These are phyloP conservation scores for Dascyllus trimaculatus DNA, from an alignment of 2,113 vertebrate genomes.

Conservation along the genomic window DNA sequence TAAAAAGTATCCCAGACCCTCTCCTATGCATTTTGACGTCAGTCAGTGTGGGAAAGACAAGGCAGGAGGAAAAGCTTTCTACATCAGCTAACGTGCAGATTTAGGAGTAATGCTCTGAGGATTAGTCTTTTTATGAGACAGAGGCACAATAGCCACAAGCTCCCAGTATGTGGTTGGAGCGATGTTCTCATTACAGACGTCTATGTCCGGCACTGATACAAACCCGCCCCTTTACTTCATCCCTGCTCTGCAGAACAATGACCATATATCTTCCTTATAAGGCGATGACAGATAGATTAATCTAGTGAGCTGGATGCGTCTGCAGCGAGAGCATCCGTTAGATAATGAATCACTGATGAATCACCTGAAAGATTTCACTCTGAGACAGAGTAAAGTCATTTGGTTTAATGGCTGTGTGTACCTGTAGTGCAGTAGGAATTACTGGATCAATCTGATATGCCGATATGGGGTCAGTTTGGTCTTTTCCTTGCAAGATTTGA, in stretches of 20 bases:
- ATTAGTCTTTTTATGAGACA: constrained; percentile 24
- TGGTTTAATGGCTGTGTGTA: constrained; percentile 45
- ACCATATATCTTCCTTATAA: constrained; percentile 81
- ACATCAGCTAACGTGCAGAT: constrained; percentile 8
- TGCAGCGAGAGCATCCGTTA: constrained; percentile 70
- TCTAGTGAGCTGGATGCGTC: constrained; percentile 76
- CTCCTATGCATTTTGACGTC: constrained; percentile 52
- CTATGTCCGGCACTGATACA: constrained; percentile 43
- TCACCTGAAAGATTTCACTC: constrained; percentile 74
- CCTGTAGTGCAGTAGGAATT: constrained; percentile 19
- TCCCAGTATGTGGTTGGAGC: constrained; percentile 46
- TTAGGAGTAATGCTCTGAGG: constrained; percentile 2
- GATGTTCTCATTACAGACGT: constrained; percentile 74
- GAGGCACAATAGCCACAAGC: constrained; percentile 24
- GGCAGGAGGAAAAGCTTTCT: constrained; percentile 14
- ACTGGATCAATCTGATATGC: constrained; percentile 34
- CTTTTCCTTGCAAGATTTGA: constrained; percentile 17
- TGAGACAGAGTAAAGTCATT: constrained; percentile 58
- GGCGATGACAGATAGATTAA: constrained; percentile 83
- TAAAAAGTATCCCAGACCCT: constrained; percentile 44
- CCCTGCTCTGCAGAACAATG: constrained; percentile 68
- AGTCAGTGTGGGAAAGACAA: constrained; percentile 27
- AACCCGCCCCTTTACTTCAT: constrained; percentile 56
- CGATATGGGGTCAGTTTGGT: constrained; percentile 42
- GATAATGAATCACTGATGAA: constrained; percentile 84